phyloP scores from a whole-genome alignment of 2,888 invertebrate genomes.

The Mongoloraphidia duomilia region DNA sequence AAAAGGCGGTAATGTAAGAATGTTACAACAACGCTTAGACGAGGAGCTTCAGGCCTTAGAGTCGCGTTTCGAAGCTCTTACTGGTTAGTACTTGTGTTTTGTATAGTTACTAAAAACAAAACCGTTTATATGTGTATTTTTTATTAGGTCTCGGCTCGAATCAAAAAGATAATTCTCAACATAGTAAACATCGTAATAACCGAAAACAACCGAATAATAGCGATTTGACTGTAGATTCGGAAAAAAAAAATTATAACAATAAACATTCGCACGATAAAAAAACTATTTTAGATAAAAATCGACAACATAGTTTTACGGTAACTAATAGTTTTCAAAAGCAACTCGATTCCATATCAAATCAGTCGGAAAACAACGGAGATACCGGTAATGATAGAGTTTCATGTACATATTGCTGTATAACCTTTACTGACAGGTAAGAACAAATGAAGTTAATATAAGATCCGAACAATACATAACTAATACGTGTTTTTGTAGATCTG shows the following conservation, averaged over 20 bases:
- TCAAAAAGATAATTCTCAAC: conserved; percentile 10
- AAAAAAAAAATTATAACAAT: conserved; percentile 15
- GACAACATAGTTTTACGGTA: too few species aligned
- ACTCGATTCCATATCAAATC: conserved; percentile 4
- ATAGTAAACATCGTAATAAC: too few species aligned
- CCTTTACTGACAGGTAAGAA: conserved; percentile 28
- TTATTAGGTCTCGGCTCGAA: conserved; percentile 12
- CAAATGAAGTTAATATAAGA: background rate
- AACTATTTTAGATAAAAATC: too few species aligned
- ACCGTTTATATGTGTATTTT: conserved; percentile 20
- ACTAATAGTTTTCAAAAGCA: conserved; percentile 13
- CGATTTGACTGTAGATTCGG: too few species aligned
- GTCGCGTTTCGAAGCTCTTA: conserved; percentile 32
- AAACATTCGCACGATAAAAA: conserved; percentile 16
- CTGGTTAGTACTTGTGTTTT: conserved; percentile 12
- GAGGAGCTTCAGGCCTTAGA: conserved; percentile 32
- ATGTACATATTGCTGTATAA: conserved; percentile 42
- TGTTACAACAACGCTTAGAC: conserved; percentile 27
- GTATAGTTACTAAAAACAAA: conserved; percentile 26
- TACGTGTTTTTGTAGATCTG: conserved; percentile 24
- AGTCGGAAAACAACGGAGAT: too few species aligned
- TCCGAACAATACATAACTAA: too few species aligned
- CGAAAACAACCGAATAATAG: too few species aligned
- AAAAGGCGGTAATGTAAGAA: conserved; percentile 24
- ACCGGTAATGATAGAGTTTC: conserved; percentile 11